Evolutionary conservation across 2,888 invertebrate genomes (phyloP), one percentile per base, ranked within the genome.

Genomic region (Synergus gifuensis): DNA sequence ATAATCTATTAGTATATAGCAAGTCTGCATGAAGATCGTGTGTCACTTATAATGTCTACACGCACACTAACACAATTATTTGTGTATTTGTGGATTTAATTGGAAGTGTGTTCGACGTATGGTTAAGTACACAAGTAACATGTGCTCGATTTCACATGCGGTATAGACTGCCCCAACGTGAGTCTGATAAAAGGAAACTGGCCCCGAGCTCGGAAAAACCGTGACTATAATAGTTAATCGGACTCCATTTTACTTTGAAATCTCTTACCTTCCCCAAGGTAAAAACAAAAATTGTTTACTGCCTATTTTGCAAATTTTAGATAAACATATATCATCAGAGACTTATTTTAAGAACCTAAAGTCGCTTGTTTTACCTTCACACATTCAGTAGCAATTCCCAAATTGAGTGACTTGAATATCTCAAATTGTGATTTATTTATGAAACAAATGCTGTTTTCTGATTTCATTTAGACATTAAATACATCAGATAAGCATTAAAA

Each of bases 121-220:
- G 46, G 9, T 67, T 79, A 79, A 69, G 80, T 66, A 79, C 77
- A 36, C 78, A 79, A 77, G 78, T 80, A 82, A 82, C 82, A 79
- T 83, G 78, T 83, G 86, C 83, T 85, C 84, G 82, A 84, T 86
- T 83, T 81, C 82, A 80, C 85, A 82, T 83, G 83, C 83, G 83
- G 86, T 82, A 81, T 79, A 84, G 83, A 76, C 44, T 78, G 62
- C 62, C 69, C 69, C 54, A 76, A 60, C 42, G 44, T 80, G 80
- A 80, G 36, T 36, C 16, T 73, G 49, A 73, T 73, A 73, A 54
- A 73, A 40, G 54, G 40, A 73, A 58, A 73, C 54, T 73, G 49
- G 73, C 40, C 73, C 54, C 12, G 73, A 73, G 28, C 4, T 73
- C 9, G 18, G 73, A 73, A 73, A 73, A 73, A 58, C 58, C 69